phyloP scores from a whole-genome alignment of 2,113 vertebrate species.

The Vidua chalybeata region DNA sequence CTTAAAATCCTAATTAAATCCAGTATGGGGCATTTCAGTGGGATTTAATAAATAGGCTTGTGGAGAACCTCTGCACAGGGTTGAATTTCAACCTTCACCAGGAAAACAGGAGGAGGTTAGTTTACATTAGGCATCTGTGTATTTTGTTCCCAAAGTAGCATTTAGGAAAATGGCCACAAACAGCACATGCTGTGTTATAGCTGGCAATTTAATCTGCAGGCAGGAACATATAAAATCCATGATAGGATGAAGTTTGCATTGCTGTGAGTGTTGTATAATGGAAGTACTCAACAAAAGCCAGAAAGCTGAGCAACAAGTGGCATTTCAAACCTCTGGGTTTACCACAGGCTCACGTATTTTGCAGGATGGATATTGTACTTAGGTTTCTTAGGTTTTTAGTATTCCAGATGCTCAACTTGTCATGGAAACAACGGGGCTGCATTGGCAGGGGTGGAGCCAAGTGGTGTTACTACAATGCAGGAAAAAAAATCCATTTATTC shows the following conservation, averaged over 20 bases:
- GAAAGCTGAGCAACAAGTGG: conserved; percentile 45
- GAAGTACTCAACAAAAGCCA: neutral
- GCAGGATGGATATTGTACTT: conserved; percentile 16
- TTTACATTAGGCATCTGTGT: conserved; percentile 39
- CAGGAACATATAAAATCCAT: neutral
- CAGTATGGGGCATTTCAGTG: neutral
- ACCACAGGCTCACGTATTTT: conserved; percentile 14
- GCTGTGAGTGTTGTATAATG: neutral
- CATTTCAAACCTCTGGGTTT: conserved; percentile 9
- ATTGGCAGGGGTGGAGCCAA: neutral
- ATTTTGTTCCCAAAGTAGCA: conserved; percentile 42
- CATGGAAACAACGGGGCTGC: neutral
- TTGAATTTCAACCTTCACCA: neutral
- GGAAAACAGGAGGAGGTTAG: neutral
- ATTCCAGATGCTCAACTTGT: neutral
- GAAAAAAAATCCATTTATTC: conserved; percentile 25
- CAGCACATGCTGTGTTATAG: conserved; percentile 45
- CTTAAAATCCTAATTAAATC: conserved; percentile 50
- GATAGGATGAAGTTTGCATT: neutral
- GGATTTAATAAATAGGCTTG: conserved; percentile 1
- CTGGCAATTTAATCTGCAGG: conserved; percentile 56
- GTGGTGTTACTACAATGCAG: neutral
- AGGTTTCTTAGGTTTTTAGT: conserved; percentile 1
- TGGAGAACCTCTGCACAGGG: neutral
- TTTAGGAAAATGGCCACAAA: conserved; percentile 33